phyloP scores from a whole-genome alignment of 2,797 vertebrate species.

The Lophius americanus region DNA sequence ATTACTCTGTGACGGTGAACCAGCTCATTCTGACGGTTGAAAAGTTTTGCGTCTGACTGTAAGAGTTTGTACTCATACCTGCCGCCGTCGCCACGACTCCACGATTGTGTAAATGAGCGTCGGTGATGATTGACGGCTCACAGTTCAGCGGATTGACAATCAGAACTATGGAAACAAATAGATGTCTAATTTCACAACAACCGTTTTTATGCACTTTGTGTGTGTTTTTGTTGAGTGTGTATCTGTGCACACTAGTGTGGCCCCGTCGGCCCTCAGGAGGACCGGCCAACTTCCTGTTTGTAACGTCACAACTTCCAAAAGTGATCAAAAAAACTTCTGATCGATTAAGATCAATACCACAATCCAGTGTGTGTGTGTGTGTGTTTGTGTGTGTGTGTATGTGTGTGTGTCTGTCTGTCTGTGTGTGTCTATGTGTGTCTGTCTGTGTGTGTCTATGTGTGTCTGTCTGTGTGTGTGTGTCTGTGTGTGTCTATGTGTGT shows the following conservation, averaged over 20 bases:
- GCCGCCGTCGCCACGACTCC: neutral
- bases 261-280: constrained; percentile 21
- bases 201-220: constrained; percentile 4
- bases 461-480: neutral
- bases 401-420: too few species aligned
- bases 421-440: too few species aligned
- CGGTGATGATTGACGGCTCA: constrained; percentile 1
- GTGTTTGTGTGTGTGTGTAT: too few species aligned
- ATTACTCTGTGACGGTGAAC: too few species aligned
- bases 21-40: too few species aligned
- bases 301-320: constrained; percentile 32
- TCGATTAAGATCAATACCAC: too few species aligned
- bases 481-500: too few species aligned
- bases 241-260: constrained; percentile 30
- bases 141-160: constrained; percentile 10
- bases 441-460: too few species aligned
- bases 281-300: constrained; percentile 27
- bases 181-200: constrained; percentile 8
- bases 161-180: constrained; percentile 16
- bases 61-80: constrained; percentile 55
- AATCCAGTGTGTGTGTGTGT: too few species aligned
- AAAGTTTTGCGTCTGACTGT: neutral
- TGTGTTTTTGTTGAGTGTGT: constrained; percentile 14
- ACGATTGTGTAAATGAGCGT: neutral
- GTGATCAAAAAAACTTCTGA: constrained; percentile 23